Conservation (phyloP, 2,113 vertebrate genomes). For the Riparia riparia region DNA sequence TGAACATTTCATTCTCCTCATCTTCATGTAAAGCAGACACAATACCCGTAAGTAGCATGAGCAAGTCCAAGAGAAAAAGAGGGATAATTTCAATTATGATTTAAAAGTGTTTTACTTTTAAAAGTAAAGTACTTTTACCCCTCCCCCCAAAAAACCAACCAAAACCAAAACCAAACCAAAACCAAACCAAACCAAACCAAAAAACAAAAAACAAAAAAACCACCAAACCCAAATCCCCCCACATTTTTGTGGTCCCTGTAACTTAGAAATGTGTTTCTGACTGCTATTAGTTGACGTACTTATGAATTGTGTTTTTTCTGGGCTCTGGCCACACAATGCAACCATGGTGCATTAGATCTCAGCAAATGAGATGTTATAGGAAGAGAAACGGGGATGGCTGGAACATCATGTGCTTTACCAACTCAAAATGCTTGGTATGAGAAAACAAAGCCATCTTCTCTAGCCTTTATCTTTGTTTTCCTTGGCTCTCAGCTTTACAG, state of each 20-base stretch:
- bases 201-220: not conserved
- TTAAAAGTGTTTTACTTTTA: not conserved
- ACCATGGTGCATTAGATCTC: not conserved
- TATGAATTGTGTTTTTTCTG: not conserved
- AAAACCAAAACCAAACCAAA: not conserved
- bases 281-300: not conserved
- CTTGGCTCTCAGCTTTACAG: constrained; percentile 9
- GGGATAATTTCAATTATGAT: not conserved
- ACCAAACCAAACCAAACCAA: too few relatives aligned
- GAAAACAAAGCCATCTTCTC: constrained; percentile 31
- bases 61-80: not conserved
- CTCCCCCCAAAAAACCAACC: not conserved
- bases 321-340: not conserved
- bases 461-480: not conserved
- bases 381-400: not conserved
- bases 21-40: not conserved
- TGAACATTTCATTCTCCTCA: not conserved
- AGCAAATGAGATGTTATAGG: constrained; percentile 36
- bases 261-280: not conserved
- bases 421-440: not conserved
- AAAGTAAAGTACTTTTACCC: too few relatives aligned
- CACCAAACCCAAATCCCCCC: too few relatives aligned
- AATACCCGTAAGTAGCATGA: fast-evolving
- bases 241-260: not conserved
- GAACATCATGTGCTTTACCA: constrained; percentile 49